Base-by-base conservation (phyloP, 2,113 vertebrate genomes). In the Baryphthengus martii region DNA sequence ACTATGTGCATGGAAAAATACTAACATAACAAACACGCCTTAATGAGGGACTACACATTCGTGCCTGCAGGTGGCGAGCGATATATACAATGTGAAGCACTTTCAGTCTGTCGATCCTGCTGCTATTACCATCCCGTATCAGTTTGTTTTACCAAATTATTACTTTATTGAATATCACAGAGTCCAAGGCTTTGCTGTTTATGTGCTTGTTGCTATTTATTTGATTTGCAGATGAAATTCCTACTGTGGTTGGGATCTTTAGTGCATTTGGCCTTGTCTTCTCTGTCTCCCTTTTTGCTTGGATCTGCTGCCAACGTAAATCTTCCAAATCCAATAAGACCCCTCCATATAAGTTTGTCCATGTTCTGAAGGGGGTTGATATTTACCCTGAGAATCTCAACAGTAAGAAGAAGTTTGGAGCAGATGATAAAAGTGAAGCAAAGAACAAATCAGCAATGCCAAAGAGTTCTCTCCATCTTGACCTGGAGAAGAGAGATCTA, bases 251-350 rank as follows among this genome's bases (percentile, higher is more conserved):
- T 96, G 99, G 99, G 33, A 98, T 99, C 97, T 98, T 99, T 97
- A 99, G 99, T 92, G 98, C 99, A 74, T 99, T 99, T 92, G 99
- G 99, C 94, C 98, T 99, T 56, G 98, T 99, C 97, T 99, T 99
- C 98, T 99, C 98, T 66, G 98, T 99, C 53, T 99, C 99, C 44
- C 98, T 99, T 56, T 99, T 99, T 92, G 98, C 99, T 33, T 99
- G 99, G 99, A 99, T 99, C 97, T 99, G 99, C 97, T 99, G 99
- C 93, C 99, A 99, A 84, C 99, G 99, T 89, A 99, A 99, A 97
- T 98, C 99, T 88, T 98, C 98, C 50, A 99, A 99, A 95, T 98
- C 98, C 77, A 98, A 98, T 97, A 99, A 99, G 95, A 99, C 99
- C 17, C 99, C 99, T 81, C 98, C 99, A 2, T 99, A 99, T 95